These are phyloP conservation scores for Cyprinus carpio DNA, from an alignment of 2,113 vertebrate species.

Conservation along the genomic window DNA sequence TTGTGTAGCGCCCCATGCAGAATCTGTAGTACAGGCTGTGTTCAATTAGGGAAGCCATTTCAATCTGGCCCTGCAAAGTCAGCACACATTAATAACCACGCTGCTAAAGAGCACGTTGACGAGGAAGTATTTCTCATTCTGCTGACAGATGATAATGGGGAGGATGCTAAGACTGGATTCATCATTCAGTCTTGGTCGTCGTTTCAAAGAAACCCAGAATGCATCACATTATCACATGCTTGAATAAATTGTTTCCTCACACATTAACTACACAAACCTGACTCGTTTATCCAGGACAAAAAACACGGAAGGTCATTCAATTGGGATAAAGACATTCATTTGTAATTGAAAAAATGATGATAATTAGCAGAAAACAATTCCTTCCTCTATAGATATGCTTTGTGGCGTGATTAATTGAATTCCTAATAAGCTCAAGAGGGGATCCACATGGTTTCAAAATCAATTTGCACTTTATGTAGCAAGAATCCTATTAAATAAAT, in stretches of 20 bases:
- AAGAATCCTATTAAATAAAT: constrained; percentile 10
- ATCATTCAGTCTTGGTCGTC: constrained; percentile 1
- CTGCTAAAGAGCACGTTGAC: constrained; percentile 16
- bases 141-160: constrained; percentile 21
- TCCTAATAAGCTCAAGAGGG: constrained; percentile 9
- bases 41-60: constrained; percentile 40
- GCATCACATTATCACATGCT: not conserved
- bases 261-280: not conserved
- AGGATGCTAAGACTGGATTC: not conserved
- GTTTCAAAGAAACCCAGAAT: not conserved
- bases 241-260: not conserved
- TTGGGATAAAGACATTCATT: constrained; percentile 11
- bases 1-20: not conserved
- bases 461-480: not conserved
- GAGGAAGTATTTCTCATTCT: constrained; percentile 21
- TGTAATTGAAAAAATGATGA: not conserved
- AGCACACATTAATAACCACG: constrained; percentile 39
- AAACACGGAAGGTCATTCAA: constrained; percentile 1
- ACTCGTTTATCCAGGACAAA: not conserved
- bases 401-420: not conserved
- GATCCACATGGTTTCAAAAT: constrained; percentile 12
- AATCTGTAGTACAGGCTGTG: not conserved
- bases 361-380: constrained; percentile 27
- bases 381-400: not conserved
- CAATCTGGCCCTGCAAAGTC: constrained; percentile 29